Base-by-base conservation (phyloP, 2,888 invertebrate species). In the Uloborus plumipes region DNA sequence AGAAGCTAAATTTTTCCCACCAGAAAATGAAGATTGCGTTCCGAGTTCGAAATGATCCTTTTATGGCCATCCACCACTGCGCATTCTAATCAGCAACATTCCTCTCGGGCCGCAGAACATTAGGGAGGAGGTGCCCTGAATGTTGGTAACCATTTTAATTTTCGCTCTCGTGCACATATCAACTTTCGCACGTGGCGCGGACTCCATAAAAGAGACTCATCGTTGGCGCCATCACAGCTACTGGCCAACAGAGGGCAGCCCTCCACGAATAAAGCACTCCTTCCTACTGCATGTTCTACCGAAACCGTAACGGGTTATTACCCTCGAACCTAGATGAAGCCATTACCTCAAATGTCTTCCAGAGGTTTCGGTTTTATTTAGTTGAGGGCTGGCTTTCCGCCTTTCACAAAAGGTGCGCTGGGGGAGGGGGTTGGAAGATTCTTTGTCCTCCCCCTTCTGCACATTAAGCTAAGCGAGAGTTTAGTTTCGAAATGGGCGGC, bases 331-430 rank as follows among this genome's bases (percentile, higher is more conserved):
- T 49, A 26, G 73, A 70, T 73, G 73, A 74, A 73, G 65, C 80
- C 80, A 81, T 81, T 81, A 81, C 69, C 80, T 81, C 64, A 81
- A 81, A 81, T 81, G 80, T 75, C 80, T 73, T 74, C 73, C 47
- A 53, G 65, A 69, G 53, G 70, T 64, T 70, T 70, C 69, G 67
- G 76, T 59, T 76, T 76, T 74, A 64, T 53, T 51, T 70, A 39
- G 39, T 39, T 55, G 51, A 39, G 20, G 20, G 55, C 47, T 74
- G 31, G 53, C 67, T 75, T 75, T 49, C 59, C 65, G 18, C 47
- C 65, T 49, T 13, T 66, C 39, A 15, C 66, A 39, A 26, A 13
- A 31, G 74, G 18, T 39, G 22, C 49, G 15, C 31, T 58, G 39
- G 39, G 39, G 39, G 39, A 11, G 39, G 39, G 39, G 39, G 39